phyloP scores from a whole-genome alignment of 2,797 vertebrate genomes.

The Triplophysa bombifrons region DNA sequence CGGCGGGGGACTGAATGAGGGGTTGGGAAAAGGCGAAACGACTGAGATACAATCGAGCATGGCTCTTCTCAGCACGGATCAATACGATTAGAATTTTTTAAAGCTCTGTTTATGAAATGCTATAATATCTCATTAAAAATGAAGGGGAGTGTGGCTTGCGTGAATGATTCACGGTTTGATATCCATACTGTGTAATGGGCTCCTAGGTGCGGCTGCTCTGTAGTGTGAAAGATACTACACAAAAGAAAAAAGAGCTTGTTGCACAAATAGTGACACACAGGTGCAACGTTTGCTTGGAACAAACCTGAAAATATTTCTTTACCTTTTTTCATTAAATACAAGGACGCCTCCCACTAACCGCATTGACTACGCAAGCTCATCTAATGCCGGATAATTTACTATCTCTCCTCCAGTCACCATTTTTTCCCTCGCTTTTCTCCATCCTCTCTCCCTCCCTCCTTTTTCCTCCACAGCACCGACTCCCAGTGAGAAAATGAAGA shows the following conservation, averaged over 20 bases:
- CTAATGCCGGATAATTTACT: conserved; percentile 57
- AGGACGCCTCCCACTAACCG: conserved; percentile 37
- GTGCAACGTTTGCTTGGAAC: conserved; percentile 56
- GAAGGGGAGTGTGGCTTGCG: conserved; percentile 82
- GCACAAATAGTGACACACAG: conserved; percentile 64
- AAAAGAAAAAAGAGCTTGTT: conserved; percentile 67
- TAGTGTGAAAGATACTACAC: conserved; percentile 59
- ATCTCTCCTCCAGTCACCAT: conserved; percentile 42
- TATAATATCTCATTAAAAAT: conserved; percentile 96
- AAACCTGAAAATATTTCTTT: conserved; percentile 53
- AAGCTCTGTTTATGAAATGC: conserved; percentile 88
- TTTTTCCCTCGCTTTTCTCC: conserved; percentile 42
- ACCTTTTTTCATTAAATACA: conserved; percentile 38
- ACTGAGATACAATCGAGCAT: conserved; percentile 26
- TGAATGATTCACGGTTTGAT: conserved; percentile 93
- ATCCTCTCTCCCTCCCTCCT: conserved; percentile 44
- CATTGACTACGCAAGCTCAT: conserved; percentile 49
- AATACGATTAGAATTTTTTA: conserved; percentile 89
- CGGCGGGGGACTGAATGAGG: not conserved
- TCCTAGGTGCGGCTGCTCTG: conserved; percentile 76
- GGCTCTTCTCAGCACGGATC: conserved; percentile 70
- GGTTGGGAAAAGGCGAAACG: conserved; percentile 15
- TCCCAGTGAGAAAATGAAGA: conserved; percentile 58
- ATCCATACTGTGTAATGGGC: conserved; percentile 84
- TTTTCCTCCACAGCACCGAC: conserved; percentile 27